Conservation (phyloP, 2,888 invertebrate genomes). For the Hermaeophaga mercurialis region DNA sequence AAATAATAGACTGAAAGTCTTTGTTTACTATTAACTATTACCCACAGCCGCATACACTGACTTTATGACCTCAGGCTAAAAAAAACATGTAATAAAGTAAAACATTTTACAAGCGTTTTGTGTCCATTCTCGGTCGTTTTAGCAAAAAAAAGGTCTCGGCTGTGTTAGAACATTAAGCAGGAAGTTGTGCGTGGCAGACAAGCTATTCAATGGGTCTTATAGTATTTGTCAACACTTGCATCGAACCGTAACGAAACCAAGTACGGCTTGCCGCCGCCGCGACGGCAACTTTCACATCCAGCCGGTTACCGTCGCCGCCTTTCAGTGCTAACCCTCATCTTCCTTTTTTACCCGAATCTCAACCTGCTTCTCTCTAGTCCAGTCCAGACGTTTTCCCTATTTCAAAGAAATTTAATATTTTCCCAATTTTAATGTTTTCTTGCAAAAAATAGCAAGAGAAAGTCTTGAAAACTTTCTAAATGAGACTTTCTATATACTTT, state of each 20-base stretch:
- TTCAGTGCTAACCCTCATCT: constrained; percentile 42
- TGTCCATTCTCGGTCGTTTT: constrained; percentile 7
- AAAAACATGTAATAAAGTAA: too few relatives aligned
- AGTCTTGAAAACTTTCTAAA: too few relatives aligned
- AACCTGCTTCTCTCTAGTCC: constrained; percentile 10
- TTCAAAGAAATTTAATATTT: too few relatives aligned
- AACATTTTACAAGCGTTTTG: neutral
- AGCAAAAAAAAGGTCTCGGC: constrained; percentile 4
- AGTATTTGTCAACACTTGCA: constrained; percentile 44
- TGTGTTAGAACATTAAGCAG: constrained; percentile 16
- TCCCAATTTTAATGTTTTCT: too few relatives aligned
- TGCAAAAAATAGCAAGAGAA: too few relatives aligned
- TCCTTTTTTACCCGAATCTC: constrained; percentile 39
- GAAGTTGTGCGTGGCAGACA: constrained; percentile 41
- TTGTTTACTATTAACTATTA: too few relatives aligned
- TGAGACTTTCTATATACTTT: too few relatives aligned
- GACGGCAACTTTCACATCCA: constrained; percentile 34
- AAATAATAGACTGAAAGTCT: too few relatives aligned
- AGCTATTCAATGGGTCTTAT: constrained; percentile 26
- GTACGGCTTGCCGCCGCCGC: constrained; percentile 31
- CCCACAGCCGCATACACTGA: too few relatives aligned
- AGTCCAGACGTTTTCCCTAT: too few relatives aligned
- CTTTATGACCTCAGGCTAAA: too few relatives aligned
- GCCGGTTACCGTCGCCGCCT: constrained; percentile 5
- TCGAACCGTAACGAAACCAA: constrained; percentile 28